Base-by-base conservation (phyloP, 23 tunicate species). In the Trididemnum clinides region DNA sequence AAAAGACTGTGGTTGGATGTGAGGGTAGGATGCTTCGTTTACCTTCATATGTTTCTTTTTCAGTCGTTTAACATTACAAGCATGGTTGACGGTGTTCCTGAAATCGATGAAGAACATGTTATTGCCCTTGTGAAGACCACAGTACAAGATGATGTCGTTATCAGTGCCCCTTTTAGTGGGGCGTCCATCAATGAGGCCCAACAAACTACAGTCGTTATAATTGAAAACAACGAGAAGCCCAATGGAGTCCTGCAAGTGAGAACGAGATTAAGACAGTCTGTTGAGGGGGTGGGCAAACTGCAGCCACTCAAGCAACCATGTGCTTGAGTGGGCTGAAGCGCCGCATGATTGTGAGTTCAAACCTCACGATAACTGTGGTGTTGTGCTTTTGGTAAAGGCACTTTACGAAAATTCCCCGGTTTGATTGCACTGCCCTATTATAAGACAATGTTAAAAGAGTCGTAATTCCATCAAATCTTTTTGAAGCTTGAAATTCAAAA, bases 171-270 rank as follows among this genome's bases (percentile, higher is more conserved):
- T 1, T 58, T 39, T 57, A 87, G 87, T 54, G 97, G 86, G 10
- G 97, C 97, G 54, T 50, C 89, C 2, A 57, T 92, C 1, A 82
- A 92, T 51, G 12, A 39, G 25, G 33, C 77, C 29, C 12, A 33
- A 6, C 30, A 44, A 0, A 18, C 20, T 5, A 81, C 86, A 19
- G 34, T 21, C 3, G 73, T 92, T 26, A 28, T 33, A 26, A 92
- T 92, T 10, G 66, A 50, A 71, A 71, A 54, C 37, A 90, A 90
- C 34, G 97, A 92, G 33, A 72, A 92, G 20, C 85, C 97, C 15
- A 72, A 92, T 71, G 97, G 97, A 1, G 76, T 92, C 20, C 39
- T 92, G 29, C 97, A 92, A 80, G 97, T 92, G 0, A 62, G 70
- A 5, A 22, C 23, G 15, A 62, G n/a, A 62, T 5, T 18, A 18